Percentiles rank a stretch among this genome's conserved stretches.
These are phyloP conservation scores for Coelopa frigida DNA, from an alignment of 1,140 invertebrate genomes.

Conservation along the genomic window DNA sequence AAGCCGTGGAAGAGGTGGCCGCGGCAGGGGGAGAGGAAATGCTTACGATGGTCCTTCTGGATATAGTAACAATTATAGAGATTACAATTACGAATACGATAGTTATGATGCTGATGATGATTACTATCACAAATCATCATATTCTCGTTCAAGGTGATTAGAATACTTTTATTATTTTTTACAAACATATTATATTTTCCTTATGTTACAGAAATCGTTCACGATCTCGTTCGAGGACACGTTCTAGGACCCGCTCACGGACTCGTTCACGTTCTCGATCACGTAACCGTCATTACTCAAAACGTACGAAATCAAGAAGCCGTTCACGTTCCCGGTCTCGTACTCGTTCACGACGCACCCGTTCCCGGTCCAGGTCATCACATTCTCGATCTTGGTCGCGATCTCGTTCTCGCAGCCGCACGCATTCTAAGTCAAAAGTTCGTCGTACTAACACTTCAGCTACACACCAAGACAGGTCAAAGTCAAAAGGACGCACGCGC, in stretches of 20 bases:
- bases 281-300: background rate
- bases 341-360: conserved; percentile 42
- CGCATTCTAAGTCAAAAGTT: conserved; percentile 15
- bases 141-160: conserved; percentile 13
- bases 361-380: conserved; percentile 35
- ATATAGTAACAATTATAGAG: conserved; percentile 28
- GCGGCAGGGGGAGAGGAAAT: conserved; percentile 22
- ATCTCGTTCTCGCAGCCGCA: conserved; percentile 27
- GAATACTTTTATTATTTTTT: background rate
- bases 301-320: conserved; percentile 25
- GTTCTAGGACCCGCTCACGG: background rate
- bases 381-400: conserved; percentile 31
- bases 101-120: conserved; percentile 20
- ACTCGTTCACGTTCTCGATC: conserved; percentile 6
- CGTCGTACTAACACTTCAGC: too few relatives aligned
- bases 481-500: conserved; percentile 23
- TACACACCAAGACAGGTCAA: conserved; percentile 32
- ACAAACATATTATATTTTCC: background rate
- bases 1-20: conserved; percentile 21
- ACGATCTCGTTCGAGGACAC: background rate
- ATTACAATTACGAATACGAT: conserved; percentile 20
- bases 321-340: conserved; percentile 36
- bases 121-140: conserved; percentile 24
- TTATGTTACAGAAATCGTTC: too few relatives aligned
- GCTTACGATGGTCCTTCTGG: conserved; percentile 26